Evolutionary conservation across 2,113 vertebrate species (phyloP), one percentile per base, ranked within the genome.

Genomic region (Urocolius indicus): DNA sequence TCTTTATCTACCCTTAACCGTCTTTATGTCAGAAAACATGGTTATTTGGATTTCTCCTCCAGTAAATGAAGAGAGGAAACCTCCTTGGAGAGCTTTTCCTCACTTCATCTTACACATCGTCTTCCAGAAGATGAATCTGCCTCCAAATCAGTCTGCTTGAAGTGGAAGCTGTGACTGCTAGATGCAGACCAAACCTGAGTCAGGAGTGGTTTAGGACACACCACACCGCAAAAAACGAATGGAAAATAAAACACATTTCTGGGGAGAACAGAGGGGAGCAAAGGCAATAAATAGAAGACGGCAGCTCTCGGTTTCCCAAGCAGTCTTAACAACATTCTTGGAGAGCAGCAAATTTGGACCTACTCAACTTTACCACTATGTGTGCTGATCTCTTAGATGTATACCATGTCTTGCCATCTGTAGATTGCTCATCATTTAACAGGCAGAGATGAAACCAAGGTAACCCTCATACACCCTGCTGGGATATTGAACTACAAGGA

Each of bases 21-120:
- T 4, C 29, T 43, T 32, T 30, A 0, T 11, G 9, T 49, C 38
- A n/a, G 21, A 57, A 26, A 45, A 79, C 0, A 0, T 6, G 6
- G 4, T 51, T 85, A 82, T 90, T 78, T 63, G 49, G 19, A 34
- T 36, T 63, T 72, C 38, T 57, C 4, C 13, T 68, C 26, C 23
- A 61, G 9, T 2, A 45, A 57, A 5, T 6, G 13, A 82, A 75
- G 17, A 63, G 38, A 34, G 5, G 6, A 71, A 77, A 78, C 8
- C 12, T 65, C 16, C 13, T 11, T 15, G 13, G 41, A 61, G 22
- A 59, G 1, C 12, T 61, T 17, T 34, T 82, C 11, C 8, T 82
- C 13, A 46, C 36, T 74, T 69, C 24, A 17, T 41, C 38, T 85
- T 48, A 48, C 48, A 26, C 6, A 71, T 17, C 16, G 11, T 58